These are phyloP conservation scores for Corythornis vintsioides DNA, from an alignment of 2,113 vertebrate genomes.

Conservation along the genomic window DNA sequence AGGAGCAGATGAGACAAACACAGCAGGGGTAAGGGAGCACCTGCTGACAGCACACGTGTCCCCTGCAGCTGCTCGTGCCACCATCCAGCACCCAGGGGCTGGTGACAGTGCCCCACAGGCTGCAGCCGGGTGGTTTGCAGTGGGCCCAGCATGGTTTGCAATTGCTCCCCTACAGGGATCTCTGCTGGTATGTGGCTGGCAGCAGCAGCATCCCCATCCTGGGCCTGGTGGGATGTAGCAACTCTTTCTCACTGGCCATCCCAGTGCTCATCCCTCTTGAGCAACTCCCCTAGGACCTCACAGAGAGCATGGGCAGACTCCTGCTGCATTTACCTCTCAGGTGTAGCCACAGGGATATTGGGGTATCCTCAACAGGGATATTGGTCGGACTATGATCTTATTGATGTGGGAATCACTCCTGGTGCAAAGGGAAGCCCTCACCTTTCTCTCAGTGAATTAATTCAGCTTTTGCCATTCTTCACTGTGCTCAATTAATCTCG, in stretches of 20 bases:
- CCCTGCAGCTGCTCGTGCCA: not conserved
- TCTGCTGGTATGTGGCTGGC: not conserved
- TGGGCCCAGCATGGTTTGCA: not conserved
- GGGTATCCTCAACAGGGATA: not conserved
- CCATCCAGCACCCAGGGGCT: not conserved
- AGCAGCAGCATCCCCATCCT: not conserved
- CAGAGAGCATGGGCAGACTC: not conserved
- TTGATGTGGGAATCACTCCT: conserved; percentile 39
- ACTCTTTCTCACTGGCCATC: not conserved
- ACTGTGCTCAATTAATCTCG: conserved; percentile 23
- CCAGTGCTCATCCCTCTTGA: not conserved
- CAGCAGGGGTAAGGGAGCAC: not conserved
- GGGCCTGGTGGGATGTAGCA: not conserved
- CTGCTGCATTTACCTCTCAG: fast-evolving
- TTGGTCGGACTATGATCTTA: conserved; percentile 10
- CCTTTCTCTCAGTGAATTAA: not conserved
- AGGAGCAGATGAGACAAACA: not conserved
- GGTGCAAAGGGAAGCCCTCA: conserved; percentile 52
- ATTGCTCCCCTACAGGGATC: not conserved
- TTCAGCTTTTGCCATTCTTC: not conserved
- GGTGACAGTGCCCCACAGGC: fast-evolving
- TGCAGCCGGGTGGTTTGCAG: fast-evolving
- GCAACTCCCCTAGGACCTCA: fast-evolving
- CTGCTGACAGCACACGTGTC: fast-evolving
- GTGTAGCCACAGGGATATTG: not conserved